Conservation (phyloP, 2,888 invertebrate genomes). For the Alentia gelatinosa region DNA sequence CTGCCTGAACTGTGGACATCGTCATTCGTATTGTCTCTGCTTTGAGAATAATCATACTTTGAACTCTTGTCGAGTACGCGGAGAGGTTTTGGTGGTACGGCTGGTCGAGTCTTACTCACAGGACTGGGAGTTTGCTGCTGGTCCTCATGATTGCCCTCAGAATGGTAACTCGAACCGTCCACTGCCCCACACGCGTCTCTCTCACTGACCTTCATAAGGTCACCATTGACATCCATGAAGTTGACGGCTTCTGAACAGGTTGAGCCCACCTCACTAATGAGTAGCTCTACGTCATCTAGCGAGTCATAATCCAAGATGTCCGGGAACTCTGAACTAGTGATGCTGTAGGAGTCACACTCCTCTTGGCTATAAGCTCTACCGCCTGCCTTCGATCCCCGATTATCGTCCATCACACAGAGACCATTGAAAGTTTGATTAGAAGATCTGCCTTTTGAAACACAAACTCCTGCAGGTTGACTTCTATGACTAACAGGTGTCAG, state of each 20-base stretch:
- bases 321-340: neutral
- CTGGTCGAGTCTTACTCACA: neutral
- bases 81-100: neutral
- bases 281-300: neutral
- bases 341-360: neutral
- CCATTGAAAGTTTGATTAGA: no score
- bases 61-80: neutral
- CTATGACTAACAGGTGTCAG: neutral
- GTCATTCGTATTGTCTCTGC: neutral
- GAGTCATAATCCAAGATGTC: slow-evolving; percentile 30
- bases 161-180: slow-evolving; percentile 26
- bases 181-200: slow-evolving; percentile 36
- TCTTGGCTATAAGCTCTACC: neutral
- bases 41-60: neutral
- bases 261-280: neutral
- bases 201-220: neutral
- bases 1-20: neutral
- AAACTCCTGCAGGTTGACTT: neutral
- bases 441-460: neutral
- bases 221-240: neutral
- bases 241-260: neutral
- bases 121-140: neutral
- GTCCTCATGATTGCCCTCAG: slow-evolving; percentile 29
- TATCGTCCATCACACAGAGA: no score
- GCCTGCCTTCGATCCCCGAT: neutral